Conservation (phyloP, 2,113 vertebrate genomes). For the Bos javanicus region DNA sequence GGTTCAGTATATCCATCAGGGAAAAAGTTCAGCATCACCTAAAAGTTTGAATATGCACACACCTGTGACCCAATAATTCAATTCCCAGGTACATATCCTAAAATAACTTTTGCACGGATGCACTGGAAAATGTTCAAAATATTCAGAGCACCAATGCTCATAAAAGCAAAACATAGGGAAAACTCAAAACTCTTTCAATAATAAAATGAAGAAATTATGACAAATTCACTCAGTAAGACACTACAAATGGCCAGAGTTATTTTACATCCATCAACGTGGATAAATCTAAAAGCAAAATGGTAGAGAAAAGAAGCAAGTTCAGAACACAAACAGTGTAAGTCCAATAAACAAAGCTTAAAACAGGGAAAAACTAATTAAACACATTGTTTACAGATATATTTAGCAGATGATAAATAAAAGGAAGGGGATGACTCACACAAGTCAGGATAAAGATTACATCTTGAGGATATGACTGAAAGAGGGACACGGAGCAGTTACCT, state of each 20-base stretch:
- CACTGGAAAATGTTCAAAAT: conserved; percentile 1
- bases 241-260: neutral
- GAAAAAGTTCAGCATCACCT: neutral
- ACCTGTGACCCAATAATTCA: neutral
- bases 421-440: neutral
- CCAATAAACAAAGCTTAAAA: neutral
- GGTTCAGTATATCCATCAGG: neutral
- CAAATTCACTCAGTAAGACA: neutral
- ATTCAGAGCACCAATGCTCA: neutral
- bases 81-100: neutral
- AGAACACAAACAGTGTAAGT: neutral
- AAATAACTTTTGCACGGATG: neutral
- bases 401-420: neutral
- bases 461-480: neutral
- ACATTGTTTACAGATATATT: neutral
- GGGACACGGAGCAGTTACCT: rapidly evolving
- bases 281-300: neutral
- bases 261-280: neutral
- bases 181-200: neutral
- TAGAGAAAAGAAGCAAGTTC: neutral
- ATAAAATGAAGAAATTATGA: neutral
- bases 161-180: neutral
- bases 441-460: neutral
- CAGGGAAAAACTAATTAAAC: neutral
- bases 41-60: neutral